These are phyloP conservation scores for Smithornis capensis DNA, from an alignment of 2,113 vertebrate genomes.

Conservation along the genomic window DNA sequence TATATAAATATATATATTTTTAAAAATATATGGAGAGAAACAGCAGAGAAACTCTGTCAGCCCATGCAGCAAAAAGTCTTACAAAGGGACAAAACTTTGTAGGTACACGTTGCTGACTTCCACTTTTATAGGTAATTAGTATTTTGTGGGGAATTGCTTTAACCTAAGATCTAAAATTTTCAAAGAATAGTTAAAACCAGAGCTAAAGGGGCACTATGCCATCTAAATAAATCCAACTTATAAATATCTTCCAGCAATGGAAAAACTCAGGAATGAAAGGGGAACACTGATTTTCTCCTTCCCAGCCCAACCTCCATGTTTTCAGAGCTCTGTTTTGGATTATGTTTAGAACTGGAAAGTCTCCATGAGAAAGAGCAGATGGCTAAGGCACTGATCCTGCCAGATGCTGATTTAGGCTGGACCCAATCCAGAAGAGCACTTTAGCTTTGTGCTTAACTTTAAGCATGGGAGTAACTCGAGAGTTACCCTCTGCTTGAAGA, in stretches of 20 bases:
- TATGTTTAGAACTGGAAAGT: slow-evolving; percentile 37
- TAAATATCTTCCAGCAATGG: background rate
- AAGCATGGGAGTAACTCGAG: background rate
- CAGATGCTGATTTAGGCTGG: slow-evolving; percentile 51
- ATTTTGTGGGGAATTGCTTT: background rate
- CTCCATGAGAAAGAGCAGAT: slow-evolving; percentile 60
- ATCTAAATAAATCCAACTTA: background rate
- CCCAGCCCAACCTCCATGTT: slow-evolving; percentile 2
- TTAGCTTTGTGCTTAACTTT: slow-evolving; percentile 4
- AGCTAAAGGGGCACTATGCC: background rate
- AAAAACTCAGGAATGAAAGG: background rate
- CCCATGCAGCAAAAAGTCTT: background rate
- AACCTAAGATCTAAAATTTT: background rate
- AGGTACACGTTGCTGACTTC: background rate
- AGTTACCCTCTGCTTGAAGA: background rate
- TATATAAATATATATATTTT: background rate
- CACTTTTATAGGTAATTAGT: background rate
- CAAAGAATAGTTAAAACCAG: background rate
- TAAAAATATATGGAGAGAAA: background rate
- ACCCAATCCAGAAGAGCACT: slow-evolving; percentile 20
- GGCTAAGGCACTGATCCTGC: slow-evolving; percentile 34
- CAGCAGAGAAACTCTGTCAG: background rate
- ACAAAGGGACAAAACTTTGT: background rate
- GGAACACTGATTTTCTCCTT: background rate
- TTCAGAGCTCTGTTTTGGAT: slow-evolving; percentile 36